Conservation (phyloP, 2,888 invertebrate genomes). For the Cantharis rustica region DNA sequence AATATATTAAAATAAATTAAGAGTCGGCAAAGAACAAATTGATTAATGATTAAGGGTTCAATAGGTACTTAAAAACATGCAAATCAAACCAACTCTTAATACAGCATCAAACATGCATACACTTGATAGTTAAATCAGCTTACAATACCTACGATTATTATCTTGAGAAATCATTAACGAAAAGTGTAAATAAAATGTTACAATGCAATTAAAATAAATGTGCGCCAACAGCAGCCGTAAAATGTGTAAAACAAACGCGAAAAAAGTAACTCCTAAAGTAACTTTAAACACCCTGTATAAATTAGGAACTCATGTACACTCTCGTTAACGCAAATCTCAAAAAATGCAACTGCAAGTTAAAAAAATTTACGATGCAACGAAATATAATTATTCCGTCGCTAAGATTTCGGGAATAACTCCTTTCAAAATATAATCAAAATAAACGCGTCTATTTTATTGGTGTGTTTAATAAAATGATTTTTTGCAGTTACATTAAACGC, state of each 20-base stretch:
- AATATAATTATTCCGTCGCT: too few species aligned
- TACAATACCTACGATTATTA: slow-evolving; percentile 10
- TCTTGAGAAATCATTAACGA: not conserved
- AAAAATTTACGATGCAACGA: too few species aligned
- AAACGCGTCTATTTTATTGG: too few species aligned
- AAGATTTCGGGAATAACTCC: too few species aligned
- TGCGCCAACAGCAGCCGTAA: not conserved
- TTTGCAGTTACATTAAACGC: not conserved
- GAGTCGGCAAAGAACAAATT: not conserved
- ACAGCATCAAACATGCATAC: slow-evolving; percentile 19
- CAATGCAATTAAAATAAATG: not conserved
- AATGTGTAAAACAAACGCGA: not conserved
- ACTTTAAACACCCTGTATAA: not conserved
- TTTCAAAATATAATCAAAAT: not conserved
- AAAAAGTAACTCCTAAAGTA: not conserved
- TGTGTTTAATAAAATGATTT: not conserved
- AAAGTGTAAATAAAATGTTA: not conserved
- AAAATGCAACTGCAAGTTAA: not conserved
- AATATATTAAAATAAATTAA: not conserved
- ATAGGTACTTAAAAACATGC: not conserved
- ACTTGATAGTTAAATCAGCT: slow-evolving; percentile 13
- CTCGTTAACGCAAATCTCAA: not conserved
- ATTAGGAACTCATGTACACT: not conserved
- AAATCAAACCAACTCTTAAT: slow-evolving; percentile 7
- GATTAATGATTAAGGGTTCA: not conserved